Base-by-base conservation (phyloP, 30 jellyfish, hydroid and myxozoan species). In the Pelagia noctiluca region DNA sequence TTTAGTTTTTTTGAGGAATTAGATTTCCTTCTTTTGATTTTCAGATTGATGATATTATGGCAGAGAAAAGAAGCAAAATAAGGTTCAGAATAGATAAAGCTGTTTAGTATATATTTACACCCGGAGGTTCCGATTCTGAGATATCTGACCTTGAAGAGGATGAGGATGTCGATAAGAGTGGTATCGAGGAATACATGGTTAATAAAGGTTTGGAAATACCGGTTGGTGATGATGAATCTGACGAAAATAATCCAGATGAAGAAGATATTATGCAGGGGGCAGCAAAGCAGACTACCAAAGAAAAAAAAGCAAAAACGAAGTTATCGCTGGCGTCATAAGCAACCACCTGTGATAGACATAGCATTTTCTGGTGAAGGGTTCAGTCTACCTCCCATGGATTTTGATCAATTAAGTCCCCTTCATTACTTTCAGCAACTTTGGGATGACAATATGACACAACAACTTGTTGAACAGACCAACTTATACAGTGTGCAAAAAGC, bases 281-380 rank as follows among this genome's bases (percentile, higher is more conserved):
- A 75, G 22, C 32, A 24, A 34, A 30, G 79, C 19, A 47, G 42
- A 42, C 47, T 50, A 19, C 68, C 33, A 42, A 18, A 75, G 87
- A 19, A 75, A 49, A n/a, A n/a, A n/a, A n/a, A n/a, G n/a, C n/a
- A n/a, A n/a, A n/a, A n/a, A n/a, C n/a, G n/a, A n/a, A n/a, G n/a
- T n/a, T n/a, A n/a, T n/a, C n/a, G n/a, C n/a, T n/a, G n/a, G n/a
- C n/a, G n/a, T n/a, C n/a, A n/a, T n/a, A 37, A 50, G 21, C 30
- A 75, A 34, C 87, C 87, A 42, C 80, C 87, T 13, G 68, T 35
- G 34, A 18, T 50, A 24, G 68, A 75, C 26, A n/a, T 48, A 11
- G 48, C 65, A 42, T 75, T 75, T 49, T 18, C 85, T 28, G 87
- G 87, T 48, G 57, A 30, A 65, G 82, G 28, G 31, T 30, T 57